Evolutionary conservation across 2,113 vertebrate species (phyloP).

Genomic region (Pseudois nayaur): DNA sequence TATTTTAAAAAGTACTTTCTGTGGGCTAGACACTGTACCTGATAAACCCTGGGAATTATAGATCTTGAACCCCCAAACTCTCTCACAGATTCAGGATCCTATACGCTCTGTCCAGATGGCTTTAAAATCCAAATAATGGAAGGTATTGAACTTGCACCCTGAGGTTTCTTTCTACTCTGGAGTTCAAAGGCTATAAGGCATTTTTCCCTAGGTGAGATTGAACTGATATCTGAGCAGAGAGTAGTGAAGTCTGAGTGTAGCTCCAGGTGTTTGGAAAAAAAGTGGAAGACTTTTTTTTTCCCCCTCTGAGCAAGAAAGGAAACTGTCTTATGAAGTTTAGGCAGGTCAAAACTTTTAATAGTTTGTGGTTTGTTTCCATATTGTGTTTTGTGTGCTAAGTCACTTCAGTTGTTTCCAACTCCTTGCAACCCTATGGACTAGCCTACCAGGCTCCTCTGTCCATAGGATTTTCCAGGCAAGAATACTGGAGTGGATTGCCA

Average conservation of each 20-base stretch:
- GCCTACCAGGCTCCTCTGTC: background rate
- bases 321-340: background rate
- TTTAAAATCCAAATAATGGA: conserved; percentile 32
- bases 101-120: background rate
- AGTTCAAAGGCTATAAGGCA: background rate
- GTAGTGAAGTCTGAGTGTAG: background rate
- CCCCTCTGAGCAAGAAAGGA: background rate
- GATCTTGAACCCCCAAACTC: background rate
- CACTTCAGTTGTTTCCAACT: background rate
- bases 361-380: background rate
- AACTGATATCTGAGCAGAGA: background rate
- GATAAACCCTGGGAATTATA: background rate
- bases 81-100: background rate
- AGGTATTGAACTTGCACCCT: background rate
- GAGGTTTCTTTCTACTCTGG: background rate
- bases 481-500: background rate
- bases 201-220: background rate
- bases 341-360: background rate
- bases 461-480: background rate
- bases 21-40: background rate
- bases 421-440: background rate
- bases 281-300: background rate
- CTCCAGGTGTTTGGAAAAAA: background rate
- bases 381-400: background rate
- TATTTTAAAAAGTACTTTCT: background rate